Conservation (phyloP, 2,888 invertebrate genomes). For the Drosophila paucipuncta region DNA sequence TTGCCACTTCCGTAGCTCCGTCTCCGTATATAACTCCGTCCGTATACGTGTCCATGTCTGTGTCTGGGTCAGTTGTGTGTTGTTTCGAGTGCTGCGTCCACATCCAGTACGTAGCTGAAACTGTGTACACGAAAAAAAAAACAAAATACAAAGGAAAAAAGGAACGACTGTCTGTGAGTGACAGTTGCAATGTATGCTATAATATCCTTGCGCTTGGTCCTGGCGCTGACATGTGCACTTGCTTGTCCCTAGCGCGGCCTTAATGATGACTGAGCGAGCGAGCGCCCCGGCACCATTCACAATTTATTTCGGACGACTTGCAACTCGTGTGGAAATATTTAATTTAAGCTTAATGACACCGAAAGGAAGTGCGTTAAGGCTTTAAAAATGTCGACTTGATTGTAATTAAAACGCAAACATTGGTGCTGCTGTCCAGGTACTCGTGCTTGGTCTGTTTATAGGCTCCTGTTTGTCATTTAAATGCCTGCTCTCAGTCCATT, state of each 20-base stretch:
- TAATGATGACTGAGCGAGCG: conserved; percentile 83
- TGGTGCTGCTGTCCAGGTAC: conserved; percentile 48
- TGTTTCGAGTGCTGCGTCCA: conserved; percentile 82
- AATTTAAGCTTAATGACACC: conserved; percentile 80
- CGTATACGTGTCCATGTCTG: conserved; percentile 55
- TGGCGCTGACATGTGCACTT: conserved; percentile 83
- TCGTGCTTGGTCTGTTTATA: conserved; percentile 39
- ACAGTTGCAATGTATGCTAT: conserved; percentile 79
- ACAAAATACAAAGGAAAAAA: neutral
- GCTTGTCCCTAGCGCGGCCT: conserved; percentile 77
- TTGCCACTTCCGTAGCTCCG: conserved; percentile 31
- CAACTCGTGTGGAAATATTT: conserved; percentile 78
- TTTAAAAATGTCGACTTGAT: conserved; percentile 65
- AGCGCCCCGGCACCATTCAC: conserved; percentile 50
- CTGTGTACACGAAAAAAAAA: conserved; percentile 16
- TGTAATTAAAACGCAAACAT: conserved; percentile 78
- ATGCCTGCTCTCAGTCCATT: conserved; percentile 30
- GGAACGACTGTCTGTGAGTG: conserved; percentile 52
- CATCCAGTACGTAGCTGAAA: conserved; percentile 36
- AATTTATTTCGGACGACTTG: conserved; percentile 70
- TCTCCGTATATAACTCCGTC: conserved; percentile 14
- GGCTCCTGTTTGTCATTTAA: conserved; percentile 72
- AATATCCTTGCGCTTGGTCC: conserved; percentile 63
- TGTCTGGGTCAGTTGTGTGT: conserved; percentile 68
- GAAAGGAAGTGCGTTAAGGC: conserved; percentile 67